Conservation (phyloP, 2,797 vertebrate genomes). For the Sylvia borin region DNA sequence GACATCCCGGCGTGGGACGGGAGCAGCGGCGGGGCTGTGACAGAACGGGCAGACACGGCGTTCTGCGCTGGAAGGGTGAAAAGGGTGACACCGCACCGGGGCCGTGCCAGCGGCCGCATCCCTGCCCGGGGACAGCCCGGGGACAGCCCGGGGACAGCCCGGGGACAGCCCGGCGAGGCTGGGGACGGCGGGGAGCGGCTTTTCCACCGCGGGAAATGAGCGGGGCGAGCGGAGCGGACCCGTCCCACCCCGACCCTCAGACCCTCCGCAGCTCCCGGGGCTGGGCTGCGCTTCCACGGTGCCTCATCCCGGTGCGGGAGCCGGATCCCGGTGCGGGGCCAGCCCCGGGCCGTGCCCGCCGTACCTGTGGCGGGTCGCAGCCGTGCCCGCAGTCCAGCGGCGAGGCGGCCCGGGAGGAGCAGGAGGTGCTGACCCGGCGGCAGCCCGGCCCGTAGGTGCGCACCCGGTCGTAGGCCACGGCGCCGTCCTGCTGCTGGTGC, state of each 20-base stretch:
- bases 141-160: too few species aligned
- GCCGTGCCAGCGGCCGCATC: neutral
- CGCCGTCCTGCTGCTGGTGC: slow-evolving; percentile 41
- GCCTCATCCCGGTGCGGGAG: too few species aligned
- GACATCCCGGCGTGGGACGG: accelerated
- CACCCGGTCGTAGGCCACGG: slow-evolving; percentile 70
- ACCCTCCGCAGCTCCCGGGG: neutral
- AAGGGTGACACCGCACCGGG: neutral
- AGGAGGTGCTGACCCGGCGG: slow-evolving; percentile 61
- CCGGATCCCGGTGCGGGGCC: neutral
- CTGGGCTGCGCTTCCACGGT: neutral
- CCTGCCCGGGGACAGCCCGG: neutral
- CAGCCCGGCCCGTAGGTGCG: slow-evolving; percentile 77
- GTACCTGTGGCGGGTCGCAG: slow-evolving; percentile 70
- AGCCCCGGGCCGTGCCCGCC: neutral
- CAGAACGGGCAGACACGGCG: neutral
- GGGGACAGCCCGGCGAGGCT: neutral
- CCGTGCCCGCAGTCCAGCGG: slow-evolving; percentile 50
- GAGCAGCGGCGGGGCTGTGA: neutral
- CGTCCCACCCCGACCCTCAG: neutral
- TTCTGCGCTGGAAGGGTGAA: neutral
- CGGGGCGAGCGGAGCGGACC: neutral
- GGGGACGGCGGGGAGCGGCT: neutral
- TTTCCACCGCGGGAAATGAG: neutral
- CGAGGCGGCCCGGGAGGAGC: slow-evolving; percentile 58